A percentile compares a stretch with the other conserved stretches of the same genome.
phyloP scores from a whole-genome alignment of 2,888 invertebrate species.

The Athripsodes cinereus region DNA sequence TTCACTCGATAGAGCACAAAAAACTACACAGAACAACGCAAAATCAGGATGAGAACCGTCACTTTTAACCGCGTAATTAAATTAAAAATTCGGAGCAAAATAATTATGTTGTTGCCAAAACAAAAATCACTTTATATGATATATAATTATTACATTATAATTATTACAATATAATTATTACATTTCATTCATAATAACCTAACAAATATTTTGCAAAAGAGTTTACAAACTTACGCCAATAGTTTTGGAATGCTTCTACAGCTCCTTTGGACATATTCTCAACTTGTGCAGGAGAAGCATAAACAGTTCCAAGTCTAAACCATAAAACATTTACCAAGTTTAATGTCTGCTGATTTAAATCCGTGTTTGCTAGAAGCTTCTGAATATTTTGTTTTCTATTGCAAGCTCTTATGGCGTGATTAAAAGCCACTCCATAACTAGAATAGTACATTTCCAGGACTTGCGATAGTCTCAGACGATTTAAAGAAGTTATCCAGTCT shows the following conservation, averaged over 20 bases:
- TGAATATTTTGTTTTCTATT: conserved; percentile 46
- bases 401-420: conserved; percentile 52
- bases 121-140: too few relatives aligned
- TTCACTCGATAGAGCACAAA: too few relatives aligned
- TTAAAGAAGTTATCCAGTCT: conserved; percentile 47
- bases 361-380: conserved; percentile 37
- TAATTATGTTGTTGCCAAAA: too few relatives aligned
- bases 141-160: too few relatives aligned
- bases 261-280: conserved; percentile 43
- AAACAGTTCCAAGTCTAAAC: conserved; percentile 41
- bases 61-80: too few relatives aligned
- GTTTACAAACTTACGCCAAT: conserved; percentile 52
- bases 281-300: conserved; percentile 43
- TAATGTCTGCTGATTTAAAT: conserved; percentile 41
- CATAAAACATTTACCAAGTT: conserved; percentile 43
- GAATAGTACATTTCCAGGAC: conserved; percentile 65
- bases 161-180: too few relatives aligned
- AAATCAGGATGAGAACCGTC: too few relatives aligned
- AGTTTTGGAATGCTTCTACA: conserved; percentile 45
- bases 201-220: too few relatives aligned
- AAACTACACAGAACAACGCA: too few relatives aligned
- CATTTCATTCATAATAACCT: too few relatives aligned
- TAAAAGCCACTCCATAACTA: conserved; percentile 52
- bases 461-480: conserved; percentile 53
- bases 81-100: too few relatives aligned